Percentiles rank a stretch among this genome's conserved stretches.
Evolutionary conservation across 2,797 vertebrate species (phyloP).

Genomic region (Acanthornis magna): DNA sequence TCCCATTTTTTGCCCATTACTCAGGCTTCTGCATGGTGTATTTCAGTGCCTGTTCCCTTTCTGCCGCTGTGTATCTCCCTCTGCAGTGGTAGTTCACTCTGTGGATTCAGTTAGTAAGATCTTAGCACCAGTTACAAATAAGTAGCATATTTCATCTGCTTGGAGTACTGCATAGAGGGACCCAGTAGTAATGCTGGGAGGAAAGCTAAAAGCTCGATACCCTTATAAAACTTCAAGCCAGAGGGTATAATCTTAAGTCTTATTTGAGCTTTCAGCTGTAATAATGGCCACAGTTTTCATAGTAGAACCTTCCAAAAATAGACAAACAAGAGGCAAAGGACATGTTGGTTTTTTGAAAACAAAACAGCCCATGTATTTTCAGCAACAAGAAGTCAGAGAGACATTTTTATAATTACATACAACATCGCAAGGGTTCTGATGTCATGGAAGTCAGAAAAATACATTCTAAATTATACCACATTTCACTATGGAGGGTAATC

Average conservation of each 20-base stretch:
- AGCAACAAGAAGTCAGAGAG: slow-evolving; percentile 50
- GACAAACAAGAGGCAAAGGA: slow-evolving; percentile 33
- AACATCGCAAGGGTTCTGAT: slow-evolving; percentile 21
- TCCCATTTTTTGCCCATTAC: slow-evolving; percentile 59
- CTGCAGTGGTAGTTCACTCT: slow-evolving; percentile 3
- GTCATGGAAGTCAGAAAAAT: slow-evolving; percentile 43
- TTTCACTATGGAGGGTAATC: background rate
- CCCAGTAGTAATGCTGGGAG: background rate
- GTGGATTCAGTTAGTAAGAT: background rate
- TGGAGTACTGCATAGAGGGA: background rate
- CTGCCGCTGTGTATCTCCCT: background rate
- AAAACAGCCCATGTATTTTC: slow-evolving; percentile 46
- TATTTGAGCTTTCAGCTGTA: slow-evolving; percentile 1
- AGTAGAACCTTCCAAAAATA: slow-evolving; percentile 41
- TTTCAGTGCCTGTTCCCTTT: slow-evolving; percentile 47
- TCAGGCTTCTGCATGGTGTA: slow-evolving; percentile 36
- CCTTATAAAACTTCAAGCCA: background rate
- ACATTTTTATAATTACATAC: slow-evolving; percentile 56
- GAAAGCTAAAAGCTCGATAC: background rate
- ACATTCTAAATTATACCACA: background rate
- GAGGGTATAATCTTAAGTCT: background rate
- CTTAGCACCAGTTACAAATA: slow-evolving; percentile 18
- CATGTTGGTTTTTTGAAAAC: slow-evolving; percentile 36
- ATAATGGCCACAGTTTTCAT: background rate
- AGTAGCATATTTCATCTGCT: background rate